Evolutionary conservation across 2,113 vertebrate species (phyloP).

Genomic region (Lichenostomus cassidix): DNA sequence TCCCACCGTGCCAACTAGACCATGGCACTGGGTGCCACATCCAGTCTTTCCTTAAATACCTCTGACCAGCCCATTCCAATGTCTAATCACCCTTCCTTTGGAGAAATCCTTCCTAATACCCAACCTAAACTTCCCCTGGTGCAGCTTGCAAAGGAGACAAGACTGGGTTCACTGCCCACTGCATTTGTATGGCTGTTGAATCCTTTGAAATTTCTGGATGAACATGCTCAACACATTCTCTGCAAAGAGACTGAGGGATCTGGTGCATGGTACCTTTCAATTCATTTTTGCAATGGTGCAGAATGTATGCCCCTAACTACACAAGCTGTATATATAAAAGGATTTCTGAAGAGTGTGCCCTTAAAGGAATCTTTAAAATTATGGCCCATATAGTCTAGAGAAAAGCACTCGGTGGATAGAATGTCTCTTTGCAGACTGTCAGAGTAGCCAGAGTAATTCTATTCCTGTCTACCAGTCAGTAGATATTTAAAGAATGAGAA

Average conservation of each 20-base stretch:
- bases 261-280: not conserved
- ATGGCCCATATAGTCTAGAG: not conserved
- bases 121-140: not conserved
- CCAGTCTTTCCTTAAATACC: not conserved
- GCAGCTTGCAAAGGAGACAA: not conserved
- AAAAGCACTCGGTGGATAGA: not conserved
- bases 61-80: not conserved
- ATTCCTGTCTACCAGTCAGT: not conserved
- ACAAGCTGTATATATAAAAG: not conserved
- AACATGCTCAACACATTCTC: not conserved
- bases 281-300: not conserved
- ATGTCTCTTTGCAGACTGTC: not conserved
- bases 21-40: fast-evolving
- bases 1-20: not conserved
- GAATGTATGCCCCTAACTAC: not conserved
- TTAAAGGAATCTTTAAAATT: not conserved
- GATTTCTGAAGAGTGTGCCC: not conserved
- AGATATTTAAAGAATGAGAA: conserved; percentile 20
- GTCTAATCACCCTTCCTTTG: not conserved
- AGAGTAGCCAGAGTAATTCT: not conserved
- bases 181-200: not conserved
- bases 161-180: not conserved
- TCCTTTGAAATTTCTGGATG: not conserved
- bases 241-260: not conserved
- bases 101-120: not conserved